phyloP scores from a whole-genome alignment of 2,113 vertebrate genomes.

The Galemys pyrenaicus region DNA sequence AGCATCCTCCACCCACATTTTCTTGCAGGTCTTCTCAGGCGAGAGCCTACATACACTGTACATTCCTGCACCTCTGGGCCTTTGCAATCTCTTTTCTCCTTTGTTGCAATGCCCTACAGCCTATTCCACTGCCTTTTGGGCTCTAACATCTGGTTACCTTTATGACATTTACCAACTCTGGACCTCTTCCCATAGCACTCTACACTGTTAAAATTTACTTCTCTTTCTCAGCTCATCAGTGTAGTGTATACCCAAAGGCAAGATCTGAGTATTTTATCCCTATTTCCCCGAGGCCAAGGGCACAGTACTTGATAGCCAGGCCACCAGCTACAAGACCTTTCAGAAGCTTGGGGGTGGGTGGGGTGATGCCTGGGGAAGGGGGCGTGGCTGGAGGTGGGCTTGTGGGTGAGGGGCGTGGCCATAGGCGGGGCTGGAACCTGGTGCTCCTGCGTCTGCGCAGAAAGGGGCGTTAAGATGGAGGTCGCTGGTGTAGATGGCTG shows the following conservation, averaged over 20 bases:
- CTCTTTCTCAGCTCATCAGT: background rate
- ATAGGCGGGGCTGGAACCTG: background rate
- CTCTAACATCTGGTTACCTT: background rate
- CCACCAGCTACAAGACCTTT: background rate
- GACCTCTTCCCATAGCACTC: background rate
- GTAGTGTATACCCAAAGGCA: background rate
- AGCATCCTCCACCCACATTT: background rate
- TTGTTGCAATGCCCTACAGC: background rate
- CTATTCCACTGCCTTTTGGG: background rate
- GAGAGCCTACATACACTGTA: background rate
- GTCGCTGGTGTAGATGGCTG: background rate
- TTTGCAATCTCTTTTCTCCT: background rate
- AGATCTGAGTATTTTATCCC: background rate
- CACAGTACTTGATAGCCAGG: no score
- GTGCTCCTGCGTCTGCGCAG: conserved; percentile 35
- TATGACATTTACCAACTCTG: background rate
- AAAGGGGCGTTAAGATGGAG: conserved; percentile 66
- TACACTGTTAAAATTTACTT: background rate
- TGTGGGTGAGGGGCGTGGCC: background rate
- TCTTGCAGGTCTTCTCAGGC: background rate
- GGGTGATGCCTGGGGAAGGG: background rate
- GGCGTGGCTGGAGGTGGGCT: background rate
- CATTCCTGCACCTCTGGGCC: background rate
- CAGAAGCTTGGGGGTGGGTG: rapidly evolving
- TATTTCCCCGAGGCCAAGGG: background rate